Evolutionary conservation across 2,888 invertebrate genomes (phyloP), one percentile per base, ranked within the genome.

Genomic region (Xestia ashworthii): DNA sequence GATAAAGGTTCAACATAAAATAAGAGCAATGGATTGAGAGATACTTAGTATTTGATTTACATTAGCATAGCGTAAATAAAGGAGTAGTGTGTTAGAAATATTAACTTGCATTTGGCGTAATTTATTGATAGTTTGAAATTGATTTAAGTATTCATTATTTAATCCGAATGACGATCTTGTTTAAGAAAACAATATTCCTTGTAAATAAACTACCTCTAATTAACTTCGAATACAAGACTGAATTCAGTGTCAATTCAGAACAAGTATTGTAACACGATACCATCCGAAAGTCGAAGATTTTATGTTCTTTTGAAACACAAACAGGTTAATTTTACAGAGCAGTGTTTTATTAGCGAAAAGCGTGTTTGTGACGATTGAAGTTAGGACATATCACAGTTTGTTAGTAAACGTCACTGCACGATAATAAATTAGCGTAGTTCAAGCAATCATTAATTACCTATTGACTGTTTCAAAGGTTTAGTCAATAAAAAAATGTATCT

Each of bases 211-310:
- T 95, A 95, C 94, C 94, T 96, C 95, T 93, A 93, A 91, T 92
- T 92, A 91, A 91, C 91, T 92, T 94, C 92, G 92, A 94, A 94
- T 92, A 93, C 91, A 96, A 97, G 97, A 97, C 97, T 97, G 97
- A 97, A 96, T 95, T 95, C 95, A 91, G 94, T 95, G 97, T 97
- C 97, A 97, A 97, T 97, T 97, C 96, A 95, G 95, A 93, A 91
- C 91, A 78, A 89, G 78, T 87, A 87, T 83, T 87, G 81, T 80
- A 82, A 81, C 85, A 79, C 83, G 85, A 81, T 88, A 89, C 90
- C 89, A 85, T 87, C 85, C 84, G 86, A 85, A 88, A 77, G 78
- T 85, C 80, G 85, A 87, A 87, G 85, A 81, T 72, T 74, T 76
- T 76, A 78, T 70, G 74, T 82, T 79, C 81, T 68, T 83, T 80